Conservation (phyloP, 2,888 invertebrate species). For the Lepidochrysops patricia region DNA sequence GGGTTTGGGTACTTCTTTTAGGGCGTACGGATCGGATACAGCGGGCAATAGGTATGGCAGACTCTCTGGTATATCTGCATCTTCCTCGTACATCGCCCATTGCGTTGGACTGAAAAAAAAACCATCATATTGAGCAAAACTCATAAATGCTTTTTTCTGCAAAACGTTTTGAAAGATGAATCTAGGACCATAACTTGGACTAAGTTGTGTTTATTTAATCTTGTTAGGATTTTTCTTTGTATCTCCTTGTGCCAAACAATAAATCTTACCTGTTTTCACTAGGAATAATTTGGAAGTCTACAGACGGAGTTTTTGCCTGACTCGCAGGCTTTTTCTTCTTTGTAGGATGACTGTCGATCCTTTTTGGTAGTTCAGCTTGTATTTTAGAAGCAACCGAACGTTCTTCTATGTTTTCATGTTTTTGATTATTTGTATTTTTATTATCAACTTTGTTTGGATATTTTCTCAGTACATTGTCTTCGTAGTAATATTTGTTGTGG, state of each 20-base stretch:
- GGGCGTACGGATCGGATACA: slow-evolving; percentile 53
- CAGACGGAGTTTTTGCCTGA: slow-evolving; percentile 55
- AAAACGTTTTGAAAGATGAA: too few relatives aligned
- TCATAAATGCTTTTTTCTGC: too few relatives aligned
- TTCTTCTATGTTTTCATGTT: slow-evolving; percentile 41
- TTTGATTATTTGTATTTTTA: slow-evolving; percentile 19
- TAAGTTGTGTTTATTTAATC: too few relatives aligned
- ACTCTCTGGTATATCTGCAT: slow-evolving; percentile 41
- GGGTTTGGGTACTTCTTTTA: slow-evolving; percentile 60
- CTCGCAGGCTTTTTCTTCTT: slow-evolving; percentile 33
- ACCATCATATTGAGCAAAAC: too few relatives aligned
- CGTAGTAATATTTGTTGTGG: slow-evolving; percentile 57
- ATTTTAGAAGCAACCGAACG: slow-evolving; percentile 47
- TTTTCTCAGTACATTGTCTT: slow-evolving; percentile 59
- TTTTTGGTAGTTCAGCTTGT: slow-evolving; percentile 25
- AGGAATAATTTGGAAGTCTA: slow-evolving; percentile 64
- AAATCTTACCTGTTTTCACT: slow-evolving; percentile 62
- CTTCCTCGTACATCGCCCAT: slow-evolving; percentile 66
- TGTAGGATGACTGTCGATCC: slow-evolving; percentile 28
- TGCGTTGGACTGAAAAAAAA: slow-evolving; percentile 53
- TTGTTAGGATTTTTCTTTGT: too few relatives aligned
- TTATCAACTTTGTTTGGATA: slow-evolving; percentile 38
- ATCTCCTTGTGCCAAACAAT: neutral
- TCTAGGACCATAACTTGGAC: too few relatives aligned
- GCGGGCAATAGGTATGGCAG: slow-evolving; percentile 50